Conservation (phyloP, 2,797 vertebrate species). For the Sebastes vulpes region DNA sequence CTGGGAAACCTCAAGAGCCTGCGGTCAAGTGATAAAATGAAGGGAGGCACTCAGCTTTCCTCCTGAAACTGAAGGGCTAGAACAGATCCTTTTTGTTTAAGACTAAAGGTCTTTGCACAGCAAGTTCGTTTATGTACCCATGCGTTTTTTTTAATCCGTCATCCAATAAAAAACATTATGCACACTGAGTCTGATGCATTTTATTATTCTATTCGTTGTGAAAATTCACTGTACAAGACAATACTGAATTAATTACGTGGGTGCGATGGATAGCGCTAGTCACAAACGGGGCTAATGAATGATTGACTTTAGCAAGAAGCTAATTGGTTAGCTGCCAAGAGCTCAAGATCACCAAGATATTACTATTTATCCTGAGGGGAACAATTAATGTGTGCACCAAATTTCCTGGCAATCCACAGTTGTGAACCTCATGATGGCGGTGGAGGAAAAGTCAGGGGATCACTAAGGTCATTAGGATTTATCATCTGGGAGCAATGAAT, state of each 20-base stretch:
- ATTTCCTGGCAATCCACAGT: no score
- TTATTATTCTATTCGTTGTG: not conserved
- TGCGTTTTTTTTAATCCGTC: not conserved
- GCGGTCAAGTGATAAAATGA: not conserved
- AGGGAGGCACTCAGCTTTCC: not conserved
- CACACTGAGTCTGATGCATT: not conserved
- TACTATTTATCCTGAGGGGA: no score
- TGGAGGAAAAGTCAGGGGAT: no score
- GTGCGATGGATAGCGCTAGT: no score
- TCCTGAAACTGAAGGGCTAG: not conserved
- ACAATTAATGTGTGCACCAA: no score
- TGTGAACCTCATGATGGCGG: no score
- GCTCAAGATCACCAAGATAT: no score
- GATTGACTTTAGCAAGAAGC: no score
- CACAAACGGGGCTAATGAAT: no score
- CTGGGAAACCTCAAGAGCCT: not conserved
- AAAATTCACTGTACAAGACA: not conserved
- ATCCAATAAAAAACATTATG: not conserved
- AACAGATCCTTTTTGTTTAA: not conserved
- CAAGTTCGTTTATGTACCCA: not conserved
- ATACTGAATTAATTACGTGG: not conserved
- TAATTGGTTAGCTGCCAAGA: no score
- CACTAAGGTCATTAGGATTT: no score
- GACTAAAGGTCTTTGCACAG: not conserved
- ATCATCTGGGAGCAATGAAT: not conserved